phyloP scores from a whole-genome alignment of 2,113 vertebrate species.

The Carettochelys insculpta region DNA sequence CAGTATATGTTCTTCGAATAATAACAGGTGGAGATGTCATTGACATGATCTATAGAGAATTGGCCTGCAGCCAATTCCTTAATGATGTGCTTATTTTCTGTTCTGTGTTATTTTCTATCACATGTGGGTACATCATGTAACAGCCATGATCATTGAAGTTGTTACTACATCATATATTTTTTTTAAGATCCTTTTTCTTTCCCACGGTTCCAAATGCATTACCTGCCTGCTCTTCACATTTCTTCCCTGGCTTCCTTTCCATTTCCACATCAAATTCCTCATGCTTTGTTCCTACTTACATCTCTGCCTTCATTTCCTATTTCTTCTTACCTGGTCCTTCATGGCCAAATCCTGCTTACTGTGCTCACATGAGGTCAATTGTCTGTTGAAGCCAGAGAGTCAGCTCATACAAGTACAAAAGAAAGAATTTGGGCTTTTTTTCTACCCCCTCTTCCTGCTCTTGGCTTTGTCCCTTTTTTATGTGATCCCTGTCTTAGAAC shows the following conservation, averaged over 20 bases:
- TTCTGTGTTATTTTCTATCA: slow-evolving; percentile 17
- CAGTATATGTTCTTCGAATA: slow-evolving; percentile 52
- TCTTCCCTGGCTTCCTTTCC: slow-evolving; percentile 29
- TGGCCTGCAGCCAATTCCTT: slow-evolving; percentile 42
- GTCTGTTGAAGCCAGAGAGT: neutral
- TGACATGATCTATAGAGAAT: slow-evolving; percentile 44
- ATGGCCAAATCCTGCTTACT: neutral
- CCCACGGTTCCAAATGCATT: slow-evolving; percentile 1
- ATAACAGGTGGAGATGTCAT: neutral
- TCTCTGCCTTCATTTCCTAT: slow-evolving; percentile 26
- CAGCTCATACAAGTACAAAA: neutral
- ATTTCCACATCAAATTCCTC: neutral
- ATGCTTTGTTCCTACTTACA: slow-evolving; percentile 11
- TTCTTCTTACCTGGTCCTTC: neutral
- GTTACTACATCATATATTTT: neutral
- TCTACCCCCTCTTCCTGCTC: neutral
- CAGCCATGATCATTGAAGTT: neutral
- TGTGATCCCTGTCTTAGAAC: neutral
- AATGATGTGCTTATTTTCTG: slow-evolving; percentile 55
- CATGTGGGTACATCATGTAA: slow-evolving; percentile 37
- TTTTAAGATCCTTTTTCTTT: neutral
- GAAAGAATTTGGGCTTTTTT: slow-evolving; percentile 23
- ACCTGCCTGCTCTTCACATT: slow-evolving; percentile 7
- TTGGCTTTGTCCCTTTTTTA: neutral
- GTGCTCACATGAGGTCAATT: neutral